Base-by-base conservation (phyloP, 2,888 invertebrate species). In the Pelosia muscerda region DNA sequence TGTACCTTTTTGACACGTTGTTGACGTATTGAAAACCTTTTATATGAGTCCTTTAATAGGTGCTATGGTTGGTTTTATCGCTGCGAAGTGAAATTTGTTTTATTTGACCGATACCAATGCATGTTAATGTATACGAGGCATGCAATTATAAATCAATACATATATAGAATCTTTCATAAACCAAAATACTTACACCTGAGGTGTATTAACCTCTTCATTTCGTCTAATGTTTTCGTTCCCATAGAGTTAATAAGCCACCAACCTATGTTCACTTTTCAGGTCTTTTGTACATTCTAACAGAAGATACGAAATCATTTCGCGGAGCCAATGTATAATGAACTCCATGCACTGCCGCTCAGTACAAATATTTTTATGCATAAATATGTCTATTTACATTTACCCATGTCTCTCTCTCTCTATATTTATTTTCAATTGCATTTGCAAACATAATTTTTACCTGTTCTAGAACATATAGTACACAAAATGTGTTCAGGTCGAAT, bases 61-160 rank as follows among this genome's bases (percentile, higher is more conserved):
- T 49, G 49, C n/a, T n/a, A 49, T 49, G n/a, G n/a, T n/a, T 49
- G n/a, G 49, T 49, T 49, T 49, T n/a, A 49, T 49, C 49, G 49
- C 49, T 42, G 19, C 42, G 42, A 19, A 1, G 42, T 42, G 42
- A 42, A 49, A 49, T n/a, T 8, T 49, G 19, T 49, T 42, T 42
- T 42, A 42, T 42, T 42, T 49, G n/a, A 49, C 49, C n/a, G 49
- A 49, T 49, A 49, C 49, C 49, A 2, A n/a, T 49, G 49, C 49
- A 49, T 49, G n/a, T 49, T n/a, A 49, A 49, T 49, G 49, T n/a
- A n/a, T 49, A n/a, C 9, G n/a, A n/a, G n/a, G 49, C 49, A 49
- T 49, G 49, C 49, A 49, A 49, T 49, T 49, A 49, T 49, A 49
- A 49, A 49, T n/a, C n/a, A 49, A 49, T 49, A 49, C n/a, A n/a